Evolutionary conservation across 2,888 invertebrate genomes (phyloP), one percentile per base, ranked within the genome.

Genomic region (Drosophila koepferae): DNA sequence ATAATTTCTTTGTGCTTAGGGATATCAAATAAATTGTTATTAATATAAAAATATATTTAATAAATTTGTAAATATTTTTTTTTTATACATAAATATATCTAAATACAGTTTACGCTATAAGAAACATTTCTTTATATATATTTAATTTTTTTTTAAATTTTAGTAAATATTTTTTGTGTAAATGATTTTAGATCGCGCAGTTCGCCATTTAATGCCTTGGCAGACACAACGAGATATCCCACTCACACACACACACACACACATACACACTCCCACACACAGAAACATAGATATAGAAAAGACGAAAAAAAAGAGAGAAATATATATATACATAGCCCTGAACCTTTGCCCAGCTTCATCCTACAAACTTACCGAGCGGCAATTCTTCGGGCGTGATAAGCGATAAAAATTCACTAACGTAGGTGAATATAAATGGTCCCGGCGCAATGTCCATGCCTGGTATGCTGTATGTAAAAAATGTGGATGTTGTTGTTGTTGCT

Each of bases 341-440:
- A 67, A 55, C 68, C 68, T 56, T 64, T 31, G 10, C 5, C 49
- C 49, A 34, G n/a, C 18, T 18, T 14, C 18, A 43, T 5, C 43
- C 43, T 34, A 23, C 61, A 54, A 63, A 89, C 92, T 91, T 87
- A 93, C 93, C 92, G 71, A 93, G 85, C 74, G 93, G 93, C 87
- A 93, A 85, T 89, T 93, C 93, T 78, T 92, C 89, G 78, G 93
- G 93, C 80, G 93, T 93, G 82, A 93, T 93, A 82, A 92, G 90
- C 76, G 93, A 92, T 90, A 93, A 89, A 89, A 93, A 93, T 87
- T 90, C 91, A 88, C 93, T 92, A 84, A 93, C 90, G 82, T 92
- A 91, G 85, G 92, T 92, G 84, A 92, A 93, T 77, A 92, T 79
- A 81, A 92, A 90, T 79, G 92, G 91, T 76, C 92, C 93, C 40